Percentiles rank a stretch among this genome's conserved stretches.
Evolutionary conservation across 2,113 vertebrate species (phyloP).

Genomic region (Abramis brama): DNA sequence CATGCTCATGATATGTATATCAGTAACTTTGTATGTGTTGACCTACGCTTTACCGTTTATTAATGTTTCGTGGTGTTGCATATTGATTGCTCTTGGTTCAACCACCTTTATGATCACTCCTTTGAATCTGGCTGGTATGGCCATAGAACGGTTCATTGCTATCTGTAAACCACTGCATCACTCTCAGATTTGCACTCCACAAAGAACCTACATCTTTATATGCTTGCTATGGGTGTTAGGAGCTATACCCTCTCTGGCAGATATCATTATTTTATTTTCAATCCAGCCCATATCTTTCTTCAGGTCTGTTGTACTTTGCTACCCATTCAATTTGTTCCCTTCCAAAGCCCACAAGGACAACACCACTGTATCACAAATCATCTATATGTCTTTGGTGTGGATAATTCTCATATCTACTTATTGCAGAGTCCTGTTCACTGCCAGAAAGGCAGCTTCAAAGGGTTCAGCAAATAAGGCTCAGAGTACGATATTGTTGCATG

Average conservation of each 20-base stretch:
- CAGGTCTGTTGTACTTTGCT: constrained; percentile 3
- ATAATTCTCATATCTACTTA: constrained; percentile 65
- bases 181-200: constrained; percentile 58
- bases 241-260: constrained; percentile 37
- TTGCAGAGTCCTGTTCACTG: constrained; percentile 57
- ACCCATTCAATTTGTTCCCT: neutral
- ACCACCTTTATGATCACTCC: constrained; percentile 56
- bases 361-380: neutral
- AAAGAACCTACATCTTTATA: constrained; percentile 56
- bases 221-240: constrained; percentile 51
- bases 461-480: constrained; percentile 59
- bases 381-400: constrained; percentile 62
- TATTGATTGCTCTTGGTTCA: constrained; percentile 1
- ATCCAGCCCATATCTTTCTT: constrained; percentile 38
- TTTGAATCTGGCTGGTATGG: constrained; percentile 68
- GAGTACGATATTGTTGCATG: constrained; percentile 68
- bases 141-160: constrained; percentile 66
- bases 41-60: neutral
- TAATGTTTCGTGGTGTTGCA: constrained; percentile 19
- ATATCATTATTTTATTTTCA: constrained; percentile 49
- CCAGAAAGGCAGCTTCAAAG: constrained; percentile 27
- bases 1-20: constrained; percentile 34
- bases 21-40: neutral
- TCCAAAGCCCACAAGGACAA: constrained; percentile 36
- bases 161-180: constrained; percentile 65